phyloP scores from a whole-genome alignment of 2,888 invertebrate species.

The Clanis bilineata region DNA sequence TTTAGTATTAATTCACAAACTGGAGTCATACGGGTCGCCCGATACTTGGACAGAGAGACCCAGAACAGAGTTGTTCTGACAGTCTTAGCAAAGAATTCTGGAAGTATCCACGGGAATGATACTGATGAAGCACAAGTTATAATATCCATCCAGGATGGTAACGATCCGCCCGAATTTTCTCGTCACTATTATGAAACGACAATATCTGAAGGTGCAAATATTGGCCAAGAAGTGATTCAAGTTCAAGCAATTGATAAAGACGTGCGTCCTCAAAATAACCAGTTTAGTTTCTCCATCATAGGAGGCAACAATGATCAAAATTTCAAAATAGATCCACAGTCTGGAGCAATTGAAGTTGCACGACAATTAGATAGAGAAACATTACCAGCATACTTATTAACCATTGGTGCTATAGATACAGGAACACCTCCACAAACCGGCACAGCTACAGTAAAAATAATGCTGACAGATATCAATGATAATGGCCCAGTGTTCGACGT shows the following conservation, averaged over 20 bases:
- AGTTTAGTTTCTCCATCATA: conserved; percentile 94
- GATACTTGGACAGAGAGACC: conserved; percentile 92
- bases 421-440: conserved; percentile 96
- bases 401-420: conserved; percentile 93
- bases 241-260: conserved; percentile 96
- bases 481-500: conserved; percentile 93
- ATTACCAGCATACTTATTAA: conserved; percentile 87
- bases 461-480: conserved; percentile 94
- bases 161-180: conserved; percentile 97
- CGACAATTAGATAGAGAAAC: conserved; percentile 91
- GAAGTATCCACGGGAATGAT: conserved; percentile 96
- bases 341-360: conserved; percentile 91
- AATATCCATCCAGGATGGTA: conserved; percentile 96
- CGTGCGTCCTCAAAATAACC: conserved; percentile 94
- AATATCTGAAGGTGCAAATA: conserved; percentile 89
- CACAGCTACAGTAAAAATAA: conserved; percentile 91
- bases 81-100: conserved; percentile 96
- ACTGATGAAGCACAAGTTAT: conserved; percentile 97
- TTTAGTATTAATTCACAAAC: conserved; percentile 92
- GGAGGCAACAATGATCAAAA: conserved; percentile 91
- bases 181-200: conserved; percentile 88
- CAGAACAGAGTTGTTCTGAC: conserved; percentile 94
- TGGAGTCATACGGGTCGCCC: conserved; percentile 91
- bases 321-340: conserved; percentile 93
- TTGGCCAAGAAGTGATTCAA: conserved; percentile 88